Evolutionary conservation across 1,140 invertebrate genomes (phyloP), one percentile per base, ranked within the genome.

Genomic region (Drosophila sp.): DNA sequence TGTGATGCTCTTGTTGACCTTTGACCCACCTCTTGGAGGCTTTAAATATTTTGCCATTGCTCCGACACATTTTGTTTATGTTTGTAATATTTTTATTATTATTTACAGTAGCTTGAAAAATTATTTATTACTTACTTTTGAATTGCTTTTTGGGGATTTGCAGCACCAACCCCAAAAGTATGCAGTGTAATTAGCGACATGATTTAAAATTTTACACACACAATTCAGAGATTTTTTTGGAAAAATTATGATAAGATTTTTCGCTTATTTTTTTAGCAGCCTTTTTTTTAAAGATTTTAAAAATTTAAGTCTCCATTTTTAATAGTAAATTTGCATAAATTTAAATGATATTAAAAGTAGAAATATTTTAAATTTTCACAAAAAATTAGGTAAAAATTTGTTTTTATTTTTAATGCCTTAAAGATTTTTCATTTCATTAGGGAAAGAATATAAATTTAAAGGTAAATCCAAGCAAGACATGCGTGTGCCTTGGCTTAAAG

Each of bases 1-100:
- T 47, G 38, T 50, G 61, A 44, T 73, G 62, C 73, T 47, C 77
- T 47, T 73, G 66, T 30, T 77, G 75, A 85, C 71, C 79, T 79
- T 68, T 65, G 41, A 50, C 63, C 58, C 44, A 27, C 44, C 56
- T 30, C 38, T 29, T 11, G 35, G 27, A 56, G 8, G 23, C 7
- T 27, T 50, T 50, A 50, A 50, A 50, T 56, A 40, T 58, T 60
- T 66, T 62, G 44, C n/a, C 25, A 8, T 11, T 61, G 71, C 71
- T 71, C 47, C 6, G 40, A 33, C 61, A 33, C 61, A 44, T 62
- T 64, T 58, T 64, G 29, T 72, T 72, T 71, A 71, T 66, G 55
- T 27, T 17, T 60, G 67, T 66, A 71, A 66, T 69, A 44, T 78
- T 69, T 67, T 71, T 85, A 86, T 78, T 78, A 79, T 78, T 78